Percentiles rank a stretch among this genome's conserved stretches.
phyloP scores from a whole-genome alignment of 2,113 vertebrate genomes.

The Paradisaea rubra region DNA sequence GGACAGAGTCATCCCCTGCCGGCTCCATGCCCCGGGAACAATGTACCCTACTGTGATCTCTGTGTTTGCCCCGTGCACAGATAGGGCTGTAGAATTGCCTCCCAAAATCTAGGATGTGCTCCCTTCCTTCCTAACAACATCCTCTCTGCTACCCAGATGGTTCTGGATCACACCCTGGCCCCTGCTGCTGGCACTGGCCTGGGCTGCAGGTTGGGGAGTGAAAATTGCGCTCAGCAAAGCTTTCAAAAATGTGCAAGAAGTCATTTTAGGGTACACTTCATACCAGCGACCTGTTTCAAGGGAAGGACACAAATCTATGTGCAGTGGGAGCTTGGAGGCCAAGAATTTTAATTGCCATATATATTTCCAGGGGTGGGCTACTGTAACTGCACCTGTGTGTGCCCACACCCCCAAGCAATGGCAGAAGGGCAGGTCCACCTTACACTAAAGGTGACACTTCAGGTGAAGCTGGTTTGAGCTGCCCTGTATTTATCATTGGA shows the following conservation, averaged over 20 bases:
- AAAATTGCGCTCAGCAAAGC: background rate
- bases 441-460: background rate
- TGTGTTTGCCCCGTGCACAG: accelerated
- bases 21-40: accelerated
- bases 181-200: background rate
- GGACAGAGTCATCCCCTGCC: background rate
- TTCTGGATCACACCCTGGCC: background rate
- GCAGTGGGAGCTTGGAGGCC: background rate
- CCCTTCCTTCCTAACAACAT: background rate
- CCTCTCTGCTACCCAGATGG: background rate
- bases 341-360: background rate
- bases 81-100: background rate
- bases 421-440: background rate
- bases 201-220: background rate
- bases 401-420: accelerated
- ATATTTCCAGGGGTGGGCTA: background rate
- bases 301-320: background rate
- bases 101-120: background rate
- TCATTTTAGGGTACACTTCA: background rate
- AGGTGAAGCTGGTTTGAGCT: background rate
- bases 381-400: background rate
- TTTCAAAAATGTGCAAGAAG: background rate
- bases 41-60: accelerated
- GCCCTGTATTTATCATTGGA: background rate
- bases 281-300: background rate